phyloP scores from a whole-genome alignment of 2,888 invertebrate species.

The Nyleta sp. region DNA sequence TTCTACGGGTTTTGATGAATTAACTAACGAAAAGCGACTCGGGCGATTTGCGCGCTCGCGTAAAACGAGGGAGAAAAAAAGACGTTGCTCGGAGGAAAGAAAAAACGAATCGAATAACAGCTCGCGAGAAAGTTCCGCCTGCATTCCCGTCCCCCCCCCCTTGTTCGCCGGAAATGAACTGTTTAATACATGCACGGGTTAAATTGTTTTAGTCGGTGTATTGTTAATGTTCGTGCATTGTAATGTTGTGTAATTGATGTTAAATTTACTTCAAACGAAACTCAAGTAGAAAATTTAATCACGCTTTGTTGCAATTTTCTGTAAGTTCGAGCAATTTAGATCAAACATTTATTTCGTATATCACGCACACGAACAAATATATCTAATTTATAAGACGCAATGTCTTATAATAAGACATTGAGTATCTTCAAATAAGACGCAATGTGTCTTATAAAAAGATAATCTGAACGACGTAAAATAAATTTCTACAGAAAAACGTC shows the following conservation, averaged over 20 bases:
- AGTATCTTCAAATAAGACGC: no score
- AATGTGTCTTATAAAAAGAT: no score
- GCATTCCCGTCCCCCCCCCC: constrained; percentile 24
- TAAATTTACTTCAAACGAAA: no score
- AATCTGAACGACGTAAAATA: no score
- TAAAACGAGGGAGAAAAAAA: constrained; percentile 26
- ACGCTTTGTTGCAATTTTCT: no score
- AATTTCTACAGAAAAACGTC: no score
- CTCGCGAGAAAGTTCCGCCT: constrained; percentile 55
- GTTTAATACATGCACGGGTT: constrained; percentile 17
- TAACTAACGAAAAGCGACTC: constrained; percentile 53
- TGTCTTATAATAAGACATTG: no score
- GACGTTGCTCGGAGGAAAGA: background rate
- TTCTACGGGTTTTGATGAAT: constrained; percentile 66
- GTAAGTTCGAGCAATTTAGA: no score
- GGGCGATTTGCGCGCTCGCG: constrained; percentile 25
- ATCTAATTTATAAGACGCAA: no score
- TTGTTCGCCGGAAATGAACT: constrained; percentile 45
- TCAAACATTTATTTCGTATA: no score
- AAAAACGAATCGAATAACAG: constrained; percentile 31
- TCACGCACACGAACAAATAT: no score
- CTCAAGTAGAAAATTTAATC: no score
- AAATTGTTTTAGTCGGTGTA: constrained; percentile 8
- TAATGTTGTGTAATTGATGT: background rate
- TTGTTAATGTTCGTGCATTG: background rate